Percentiles rank a stretch among this genome's conserved stretches.
Evolutionary conservation across 1,140 invertebrate species (phyloP).

Genomic region (Pseudomyrmex cubaensis): DNA sequence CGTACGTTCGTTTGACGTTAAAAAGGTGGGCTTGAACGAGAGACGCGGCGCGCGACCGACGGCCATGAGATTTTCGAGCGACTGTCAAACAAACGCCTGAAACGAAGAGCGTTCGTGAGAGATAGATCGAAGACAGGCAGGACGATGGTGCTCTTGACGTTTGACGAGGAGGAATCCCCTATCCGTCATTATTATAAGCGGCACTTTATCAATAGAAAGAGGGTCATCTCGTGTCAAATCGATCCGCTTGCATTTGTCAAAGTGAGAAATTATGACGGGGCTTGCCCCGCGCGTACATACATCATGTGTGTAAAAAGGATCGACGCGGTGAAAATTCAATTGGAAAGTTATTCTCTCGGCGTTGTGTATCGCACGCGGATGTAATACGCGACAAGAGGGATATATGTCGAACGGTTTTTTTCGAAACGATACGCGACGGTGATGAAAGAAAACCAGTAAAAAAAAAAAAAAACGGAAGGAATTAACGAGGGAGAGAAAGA

Average conservation of each 20-base stretch:
- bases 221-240: constrained; percentile 63
- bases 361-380: constrained; percentile 4
- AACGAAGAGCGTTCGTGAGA: constrained; percentile 31
- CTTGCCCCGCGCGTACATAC: constrained; percentile 25
- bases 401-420: not conserved
- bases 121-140: constrained; percentile 58
- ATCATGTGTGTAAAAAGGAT: constrained; percentile 28
- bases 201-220: constrained; percentile 59
- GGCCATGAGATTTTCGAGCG: constrained; percentile 42
- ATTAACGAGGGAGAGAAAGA: not conserved
- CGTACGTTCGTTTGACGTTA: constrained; percentile 38
- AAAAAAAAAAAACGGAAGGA: not conserved
- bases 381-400: constrained; percentile 16
- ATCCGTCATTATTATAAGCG: constrained; percentile 66
- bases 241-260: constrained; percentile 58
- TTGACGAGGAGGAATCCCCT: constrained; percentile 50
- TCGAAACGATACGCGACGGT: not conserved
- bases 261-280: constrained; percentile 68
- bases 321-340: constrained; percentile 66
- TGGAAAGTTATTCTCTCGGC: constrained; percentile 36
- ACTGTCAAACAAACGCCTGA: constrained; percentile 50
- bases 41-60: not conserved
- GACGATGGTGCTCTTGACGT: constrained; percentile 61
- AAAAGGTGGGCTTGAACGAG: constrained; percentile 36
- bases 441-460: constrained; percentile 4